phyloP scores from a whole-genome alignment of 2,888 invertebrate species.

The Chloroclysta siterata region DNA sequence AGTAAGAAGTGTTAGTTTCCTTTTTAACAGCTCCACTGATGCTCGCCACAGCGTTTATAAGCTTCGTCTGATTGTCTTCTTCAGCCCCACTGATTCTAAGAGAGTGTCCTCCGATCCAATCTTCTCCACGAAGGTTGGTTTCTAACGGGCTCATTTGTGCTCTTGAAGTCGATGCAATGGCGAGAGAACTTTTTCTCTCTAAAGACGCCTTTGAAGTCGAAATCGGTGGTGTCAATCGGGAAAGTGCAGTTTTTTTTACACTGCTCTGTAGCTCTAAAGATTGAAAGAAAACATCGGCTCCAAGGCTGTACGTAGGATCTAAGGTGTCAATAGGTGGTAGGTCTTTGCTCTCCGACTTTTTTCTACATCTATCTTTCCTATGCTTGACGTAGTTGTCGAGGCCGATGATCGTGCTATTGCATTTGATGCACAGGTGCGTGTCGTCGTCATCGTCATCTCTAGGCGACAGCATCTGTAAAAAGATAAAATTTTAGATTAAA shows the following conservation, averaged over 20 bases:
- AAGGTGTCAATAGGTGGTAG: constrained; percentile 68
- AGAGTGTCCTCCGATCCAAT: constrained; percentile 86
- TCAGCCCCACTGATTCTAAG: constrained; percentile 82
- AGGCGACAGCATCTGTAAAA: constrained; percentile 81
- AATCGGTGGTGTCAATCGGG: constrained; percentile 78
- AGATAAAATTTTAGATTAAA: neutral
- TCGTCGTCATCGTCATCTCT: constrained; percentile 90
- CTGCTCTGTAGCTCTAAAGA: constrained; percentile 92
- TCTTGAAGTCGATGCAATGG: constrained; percentile 66
- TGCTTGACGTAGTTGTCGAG: constrained; percentile 95
- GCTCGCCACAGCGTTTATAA: constrained; percentile 87
- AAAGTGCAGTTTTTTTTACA: constrained; percentile 84
- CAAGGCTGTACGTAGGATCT: constrained; percentile 85
- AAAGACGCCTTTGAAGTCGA: constrained; percentile 63
- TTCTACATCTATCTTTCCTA: constrained; percentile 89
- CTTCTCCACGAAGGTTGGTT: constrained; percentile 80
- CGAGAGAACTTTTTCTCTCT: constrained; percentile 62
- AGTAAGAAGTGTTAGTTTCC: constrained; percentile 73
- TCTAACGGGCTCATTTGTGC: constrained; percentile 74
- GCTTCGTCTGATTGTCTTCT: constrained; percentile 85
- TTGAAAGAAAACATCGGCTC: constrained; percentile 94
- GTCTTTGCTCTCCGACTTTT: constrained; percentile 63
- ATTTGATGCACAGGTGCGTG: constrained; percentile 94
- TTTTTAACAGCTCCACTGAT: constrained; percentile 85
- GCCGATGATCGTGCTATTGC: constrained; percentile 92